Evolutionary conservation across 2,113 vertebrate genomes (phyloP), one percentile per base, ranked within the genome.

Genomic region (Danio rerio): DNA sequence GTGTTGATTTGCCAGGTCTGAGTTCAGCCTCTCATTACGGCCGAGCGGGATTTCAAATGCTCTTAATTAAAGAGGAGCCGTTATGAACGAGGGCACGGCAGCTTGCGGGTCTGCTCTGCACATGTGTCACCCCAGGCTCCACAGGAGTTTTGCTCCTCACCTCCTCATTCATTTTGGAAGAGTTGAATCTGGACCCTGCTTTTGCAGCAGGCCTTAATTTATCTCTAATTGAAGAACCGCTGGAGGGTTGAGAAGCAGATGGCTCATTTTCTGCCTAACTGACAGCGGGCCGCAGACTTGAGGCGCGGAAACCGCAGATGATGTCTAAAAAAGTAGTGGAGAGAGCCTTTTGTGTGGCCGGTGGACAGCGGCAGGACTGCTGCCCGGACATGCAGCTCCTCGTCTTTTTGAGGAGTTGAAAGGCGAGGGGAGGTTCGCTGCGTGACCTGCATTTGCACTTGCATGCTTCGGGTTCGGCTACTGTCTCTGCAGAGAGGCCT

Each of bases 391-490:
- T 92, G 92, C 89, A 91, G 91, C 91, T 91, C 90, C 90, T 89
- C 91, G 88, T 87, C 87, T 90, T 87, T 92, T 90, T 91, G 89
- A 89, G 90, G 89, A 88, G 89, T 88, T 92, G 91, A 93, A 93
- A 92, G 31, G 88, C 73, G 20, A 89, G 82, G 91, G 91, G 92
- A 91, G 92, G 92, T 89, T 89, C 73, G 43, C 91, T 93, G 86
- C 91, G 91, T 93, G 93, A 94, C 93, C 92, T 90, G 92, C 92
- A 93, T 94, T 93, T 93, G 92, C 93, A 93, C 92, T 93, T 92
- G 90, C 91, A 92, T 90, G 90, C 88, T 87, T 86, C 49, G 87
- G 87, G 86, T 87, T 83, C 86, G 10, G 91, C 91, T 93, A 92
- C 93, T 92, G 92, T 94, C 91, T 90, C 91, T 75, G 86, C 89